These are phyloP conservation scores for Aurelia sp. DNA, from an alignment of 30 jellyfish, hydroid and myxozoan genomes.

Conservation along the genomic window DNA sequence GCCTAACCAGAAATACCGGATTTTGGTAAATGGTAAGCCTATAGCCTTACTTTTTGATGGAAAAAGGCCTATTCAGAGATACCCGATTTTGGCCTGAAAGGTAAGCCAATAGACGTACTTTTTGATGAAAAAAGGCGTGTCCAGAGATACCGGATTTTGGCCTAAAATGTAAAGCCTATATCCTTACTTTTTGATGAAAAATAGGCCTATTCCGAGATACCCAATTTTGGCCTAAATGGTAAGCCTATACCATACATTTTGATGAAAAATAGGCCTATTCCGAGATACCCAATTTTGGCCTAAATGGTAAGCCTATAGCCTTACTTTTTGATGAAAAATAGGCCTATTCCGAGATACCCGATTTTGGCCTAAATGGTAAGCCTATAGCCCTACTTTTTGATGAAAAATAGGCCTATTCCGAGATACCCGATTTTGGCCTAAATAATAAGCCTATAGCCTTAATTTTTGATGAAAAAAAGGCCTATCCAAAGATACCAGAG, in stretches of 20 bases:
- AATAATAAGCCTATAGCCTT: neutral
- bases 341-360: neutral
- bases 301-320: neutral
- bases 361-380: neutral
- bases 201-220: neutral
- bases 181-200: neutral
- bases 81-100: neutral
- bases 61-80: no score
- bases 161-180: neutral
- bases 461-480: neutral
- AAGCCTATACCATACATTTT: neutral
- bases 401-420: no score
- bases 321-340: neutral
- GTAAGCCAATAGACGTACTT: neutral
- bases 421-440: neutral
- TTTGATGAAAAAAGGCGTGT: neutral
- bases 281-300: neutral
- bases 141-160: neutral
- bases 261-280: neutral
- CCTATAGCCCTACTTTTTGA: neutral
- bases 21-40: no score
- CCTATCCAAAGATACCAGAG: no score
- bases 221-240: neutral
- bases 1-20: no score
- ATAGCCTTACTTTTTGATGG: no score